Conservation (phyloP, 2,113 vertebrate genomes). For the Tor tambroides region DNA sequence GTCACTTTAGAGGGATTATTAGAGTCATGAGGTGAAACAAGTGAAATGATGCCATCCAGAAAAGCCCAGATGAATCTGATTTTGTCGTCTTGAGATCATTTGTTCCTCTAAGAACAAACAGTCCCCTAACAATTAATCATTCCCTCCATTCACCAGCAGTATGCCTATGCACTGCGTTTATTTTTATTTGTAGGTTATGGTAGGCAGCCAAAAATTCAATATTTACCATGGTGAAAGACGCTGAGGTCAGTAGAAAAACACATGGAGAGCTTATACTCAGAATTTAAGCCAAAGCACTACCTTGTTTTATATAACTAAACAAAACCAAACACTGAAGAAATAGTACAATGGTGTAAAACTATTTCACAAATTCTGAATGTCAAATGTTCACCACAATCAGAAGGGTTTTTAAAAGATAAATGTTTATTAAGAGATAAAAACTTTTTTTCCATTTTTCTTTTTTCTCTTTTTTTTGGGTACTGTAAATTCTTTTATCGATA, state of each 20-base stretch:
- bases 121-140: not conserved
- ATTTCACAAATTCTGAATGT: not conserved
- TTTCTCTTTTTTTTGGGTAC: slow-evolving; percentile 58
- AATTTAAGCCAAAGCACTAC: not conserved
- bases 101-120: not conserved
- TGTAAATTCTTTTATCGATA: slow-evolving; percentile 70
- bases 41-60: not conserved
- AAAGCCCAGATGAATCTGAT: not conserved
- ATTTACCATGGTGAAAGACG: not conserved
- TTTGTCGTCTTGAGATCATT: not conserved
- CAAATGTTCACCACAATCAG: slow-evolving; percentile 25
- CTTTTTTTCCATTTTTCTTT: not conserved
- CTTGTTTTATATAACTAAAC: not conserved
- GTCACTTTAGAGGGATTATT: not conserved
- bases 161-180: not conserved
- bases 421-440: slow-evolving; percentile 77
- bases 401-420: slow-evolving; percentile 67
- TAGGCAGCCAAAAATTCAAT: not conserved
- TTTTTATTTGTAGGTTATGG: slow-evolving; percentile 19
- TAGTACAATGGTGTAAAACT: not conserved
- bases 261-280: not conserved
- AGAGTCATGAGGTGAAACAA: not conserved
- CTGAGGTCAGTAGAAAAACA: not conserved
- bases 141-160: not conserved
- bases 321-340: not conserved